phyloP scores from a whole-genome alignment of 2,797 vertebrate species.

The Rhynchonycteris naso region DNA sequence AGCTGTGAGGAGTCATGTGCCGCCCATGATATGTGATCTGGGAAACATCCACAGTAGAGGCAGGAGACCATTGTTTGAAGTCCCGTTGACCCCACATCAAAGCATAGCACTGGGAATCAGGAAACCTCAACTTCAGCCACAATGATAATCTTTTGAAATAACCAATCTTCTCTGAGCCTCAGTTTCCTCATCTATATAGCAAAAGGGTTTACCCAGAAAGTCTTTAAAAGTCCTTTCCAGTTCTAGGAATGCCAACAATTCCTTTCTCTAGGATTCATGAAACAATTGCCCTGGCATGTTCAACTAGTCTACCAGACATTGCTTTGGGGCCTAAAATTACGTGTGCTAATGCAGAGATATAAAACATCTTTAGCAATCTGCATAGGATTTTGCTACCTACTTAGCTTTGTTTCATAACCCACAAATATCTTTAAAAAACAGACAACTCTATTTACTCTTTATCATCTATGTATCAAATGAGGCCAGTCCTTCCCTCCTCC shows the following conservation, averaged over 20 bases:
- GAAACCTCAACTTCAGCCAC: not conserved
- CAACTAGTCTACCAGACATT: constrained; percentile 68
- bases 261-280: constrained; percentile 31
- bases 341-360: constrained; percentile 51
- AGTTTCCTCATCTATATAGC: not conserved
- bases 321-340: constrained; percentile 69
- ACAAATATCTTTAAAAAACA: constrained; percentile 79
- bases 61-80: not conserved
- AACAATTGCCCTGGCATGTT: constrained; percentile 55
- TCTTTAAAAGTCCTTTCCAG: constrained; percentile 42
- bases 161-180: not conserved
- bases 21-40: not conserved
- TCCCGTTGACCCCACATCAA: not conserved
- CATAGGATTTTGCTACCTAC: constrained; percentile 66
- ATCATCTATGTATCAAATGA: constrained; percentile 54
- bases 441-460: constrained; percentile 75
- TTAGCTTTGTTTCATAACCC: constrained; percentile 72
- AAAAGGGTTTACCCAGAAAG: constrained; percentile 44
- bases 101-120: not conserved
- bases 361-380: constrained; percentile 72
- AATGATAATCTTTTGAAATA: not conserved
- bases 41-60: not conserved
- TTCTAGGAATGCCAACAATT: constrained; percentile 22
- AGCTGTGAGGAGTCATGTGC: not conserved
- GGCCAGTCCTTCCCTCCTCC: not conserved